These are phyloP conservation scores for Propithecus deckenii DNA, from an alignment of 2,797 vertebrate species.

Conservation along the genomic window DNA sequence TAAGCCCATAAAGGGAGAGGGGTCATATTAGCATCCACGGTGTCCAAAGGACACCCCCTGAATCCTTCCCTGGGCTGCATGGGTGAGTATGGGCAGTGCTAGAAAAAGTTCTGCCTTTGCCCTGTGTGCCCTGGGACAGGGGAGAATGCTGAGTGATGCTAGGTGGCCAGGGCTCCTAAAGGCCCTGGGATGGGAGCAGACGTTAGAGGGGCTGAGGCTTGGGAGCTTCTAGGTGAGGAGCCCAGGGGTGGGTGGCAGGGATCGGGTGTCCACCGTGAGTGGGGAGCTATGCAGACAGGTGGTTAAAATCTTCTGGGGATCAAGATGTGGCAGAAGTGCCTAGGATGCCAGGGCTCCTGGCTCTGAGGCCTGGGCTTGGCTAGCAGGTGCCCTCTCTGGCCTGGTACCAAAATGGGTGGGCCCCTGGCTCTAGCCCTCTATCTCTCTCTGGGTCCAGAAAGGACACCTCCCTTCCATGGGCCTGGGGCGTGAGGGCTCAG, in stretches of 20 bases:
- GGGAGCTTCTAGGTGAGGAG: not conserved
- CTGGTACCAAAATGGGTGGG: not conserved
- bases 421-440: not conserved
- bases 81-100: not conserved
- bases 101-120: not conserved
- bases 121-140: not conserved
- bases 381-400: not conserved
- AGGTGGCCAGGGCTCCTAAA: not conserved
- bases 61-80: not conserved
- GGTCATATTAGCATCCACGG: not conserved
- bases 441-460: not conserved
- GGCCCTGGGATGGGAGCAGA: not conserved
- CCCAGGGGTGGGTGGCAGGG: not conserved
- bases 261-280: not conserved
- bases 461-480: rapidly evolving
- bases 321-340: not conserved
- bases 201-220: not conserved
- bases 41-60: not conserved
- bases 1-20: not conserved
- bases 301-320: not conserved
- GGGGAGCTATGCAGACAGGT: not conserved
- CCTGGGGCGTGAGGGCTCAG: not conserved
- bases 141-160: not conserved
- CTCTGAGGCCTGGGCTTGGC: not conserved
- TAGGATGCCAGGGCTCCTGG: not conserved